These are phyloP conservation scores for Sinocyclocheilus rhinocerous DNA, from an alignment of 2,113 vertebrate genomes.

Conservation along the genomic window DNA sequence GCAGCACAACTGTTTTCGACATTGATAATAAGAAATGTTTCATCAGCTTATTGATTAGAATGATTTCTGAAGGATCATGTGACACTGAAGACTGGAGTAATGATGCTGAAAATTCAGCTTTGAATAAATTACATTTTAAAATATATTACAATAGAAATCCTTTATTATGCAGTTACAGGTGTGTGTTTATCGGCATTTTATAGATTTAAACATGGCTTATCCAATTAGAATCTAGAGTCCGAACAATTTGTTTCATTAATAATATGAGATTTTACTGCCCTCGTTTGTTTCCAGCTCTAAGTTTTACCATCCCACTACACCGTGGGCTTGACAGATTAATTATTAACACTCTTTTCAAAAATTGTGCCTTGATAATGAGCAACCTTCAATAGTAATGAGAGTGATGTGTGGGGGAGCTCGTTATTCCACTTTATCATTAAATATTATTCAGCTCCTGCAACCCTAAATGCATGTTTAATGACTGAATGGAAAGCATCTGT, in stretches of 20 bases:
- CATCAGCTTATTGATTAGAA: neutral
- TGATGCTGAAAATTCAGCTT: neutral
- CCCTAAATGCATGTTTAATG: slow-evolving; percentile 55
- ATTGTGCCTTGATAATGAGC: slow-evolving; percentile 57
- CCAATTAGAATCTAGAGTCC: neutral
- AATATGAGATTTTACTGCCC: neutral
- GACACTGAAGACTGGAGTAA: neutral
- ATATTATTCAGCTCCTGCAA: slow-evolving; percentile 60
- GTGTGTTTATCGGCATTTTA: neutral
- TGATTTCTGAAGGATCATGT: neutral
- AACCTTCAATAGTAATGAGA: slow-evolving; percentile 53
- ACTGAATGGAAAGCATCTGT: slow-evolving; percentile 50
- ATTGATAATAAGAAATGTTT: neutral
- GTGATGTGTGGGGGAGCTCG: slow-evolving; percentile 21
- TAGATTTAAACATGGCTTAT: neutral
- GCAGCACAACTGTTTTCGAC: neutral
- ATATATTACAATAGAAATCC: neutral
- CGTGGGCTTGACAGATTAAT: slow-evolving; percentile 56
- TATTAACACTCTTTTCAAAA: slow-evolving; percentile 62
- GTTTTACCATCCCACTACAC: slow-evolving; percentile 4
- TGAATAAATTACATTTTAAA: neutral
- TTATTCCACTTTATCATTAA: slow-evolving; percentile 53
- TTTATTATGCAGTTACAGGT: neutral
- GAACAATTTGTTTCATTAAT: neutral
- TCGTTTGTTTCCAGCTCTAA: slow-evolving; percentile 10